phyloP scores from a whole-genome alignment of 2,888 invertebrate species.

The Caenorhabditis angaria region DNA sequence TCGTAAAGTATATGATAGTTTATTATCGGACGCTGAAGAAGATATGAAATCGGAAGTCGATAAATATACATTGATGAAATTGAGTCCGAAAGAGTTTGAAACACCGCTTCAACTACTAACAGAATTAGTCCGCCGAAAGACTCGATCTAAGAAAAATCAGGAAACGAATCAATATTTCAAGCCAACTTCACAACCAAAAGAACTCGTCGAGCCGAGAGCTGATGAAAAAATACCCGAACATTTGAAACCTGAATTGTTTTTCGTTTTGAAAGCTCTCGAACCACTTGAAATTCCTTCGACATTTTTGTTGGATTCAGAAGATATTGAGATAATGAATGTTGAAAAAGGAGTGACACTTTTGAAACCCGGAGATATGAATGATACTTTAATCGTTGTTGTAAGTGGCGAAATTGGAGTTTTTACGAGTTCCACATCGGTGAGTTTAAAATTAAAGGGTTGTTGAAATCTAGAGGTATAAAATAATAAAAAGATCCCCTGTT shows the following conservation, averaged over 20 bases:
- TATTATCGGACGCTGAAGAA: neutral
- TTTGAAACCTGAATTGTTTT: slow-evolving; percentile 39
- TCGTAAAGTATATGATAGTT: slow-evolving; percentile 6
- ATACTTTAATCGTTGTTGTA: slow-evolving; percentile 32
- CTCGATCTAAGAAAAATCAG: neutral
- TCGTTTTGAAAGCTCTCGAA: slow-evolving; percentile 36
- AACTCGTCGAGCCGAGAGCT: slow-evolving; percentile 26
- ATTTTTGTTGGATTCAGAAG: slow-evolving; percentile 34
- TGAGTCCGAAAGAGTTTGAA: slow-evolving; percentile 6
- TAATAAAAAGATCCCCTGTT: neutral
- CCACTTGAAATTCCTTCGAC: slow-evolving; percentile 24
- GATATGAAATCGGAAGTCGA: neutral
- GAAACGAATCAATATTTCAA: neutral
- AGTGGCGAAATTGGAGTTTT: slow-evolving; percentile 32
- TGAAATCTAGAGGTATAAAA: neutral
- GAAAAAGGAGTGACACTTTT: slow-evolving; percentile 15
- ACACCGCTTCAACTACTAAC: slow-evolving; percentile 3
- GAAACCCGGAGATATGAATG: slow-evolving; percentile 25
- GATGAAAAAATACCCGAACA: slow-evolving; percentile 22
- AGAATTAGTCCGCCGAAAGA: slow-evolving; percentile 9
- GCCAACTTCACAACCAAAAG: neutral
- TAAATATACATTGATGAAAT: neutral
- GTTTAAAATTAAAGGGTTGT: neutral
- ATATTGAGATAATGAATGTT: slow-evolving; percentile 28
- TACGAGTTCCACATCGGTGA: slow-evolving; percentile 11